Conservation (phyloP, 2,888 invertebrate species). For the Galeopsomyia nigrocyanea region DNA sequence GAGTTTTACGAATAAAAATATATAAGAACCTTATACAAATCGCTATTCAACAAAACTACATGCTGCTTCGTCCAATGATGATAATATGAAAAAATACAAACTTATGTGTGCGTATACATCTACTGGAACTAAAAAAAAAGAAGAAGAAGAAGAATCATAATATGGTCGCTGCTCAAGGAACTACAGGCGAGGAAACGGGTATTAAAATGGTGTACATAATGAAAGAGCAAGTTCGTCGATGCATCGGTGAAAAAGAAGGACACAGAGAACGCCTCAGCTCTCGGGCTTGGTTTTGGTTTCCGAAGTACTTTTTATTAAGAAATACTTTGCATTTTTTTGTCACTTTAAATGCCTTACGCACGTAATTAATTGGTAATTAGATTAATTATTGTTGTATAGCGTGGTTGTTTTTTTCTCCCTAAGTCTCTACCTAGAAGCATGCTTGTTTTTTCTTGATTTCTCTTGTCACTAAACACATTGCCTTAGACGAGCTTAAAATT, state of each 20-base stretch:
- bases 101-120: too few species aligned
- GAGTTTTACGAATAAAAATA: conserved; percentile 24
- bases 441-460: conserved; percentile 50
- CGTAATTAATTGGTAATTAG: conserved; percentile 67
- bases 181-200: conserved; percentile 43
- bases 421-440: conserved; percentile 68
- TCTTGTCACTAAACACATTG: conserved; percentile 64
- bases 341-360: conserved; percentile 66
- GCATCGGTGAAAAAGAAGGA: conserved; percentile 16
- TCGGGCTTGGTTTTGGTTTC: conserved; percentile 54
- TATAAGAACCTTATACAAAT: too few species aligned
- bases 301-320: conserved; percentile 69
- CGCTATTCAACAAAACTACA: too few species aligned
- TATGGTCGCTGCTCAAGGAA: conserved; percentile 46
- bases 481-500: conserved; percentile 68
- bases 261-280: conserved; percentile 29
- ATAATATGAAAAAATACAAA: too few species aligned
- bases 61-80: too few species aligned
- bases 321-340: conserved; percentile 68
- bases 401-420: conserved; percentile 58
- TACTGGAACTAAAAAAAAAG: conserved; percentile 13
- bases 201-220: conserved; percentile 34
- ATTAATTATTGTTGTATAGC: conserved; percentile 68
- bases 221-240: conserved; percentile 27
- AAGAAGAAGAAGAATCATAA: neutral